These are phyloP conservation scores for Lophotis ruficrista DNA, from an alignment of 2,113 vertebrate species.

Conservation along the genomic window DNA sequence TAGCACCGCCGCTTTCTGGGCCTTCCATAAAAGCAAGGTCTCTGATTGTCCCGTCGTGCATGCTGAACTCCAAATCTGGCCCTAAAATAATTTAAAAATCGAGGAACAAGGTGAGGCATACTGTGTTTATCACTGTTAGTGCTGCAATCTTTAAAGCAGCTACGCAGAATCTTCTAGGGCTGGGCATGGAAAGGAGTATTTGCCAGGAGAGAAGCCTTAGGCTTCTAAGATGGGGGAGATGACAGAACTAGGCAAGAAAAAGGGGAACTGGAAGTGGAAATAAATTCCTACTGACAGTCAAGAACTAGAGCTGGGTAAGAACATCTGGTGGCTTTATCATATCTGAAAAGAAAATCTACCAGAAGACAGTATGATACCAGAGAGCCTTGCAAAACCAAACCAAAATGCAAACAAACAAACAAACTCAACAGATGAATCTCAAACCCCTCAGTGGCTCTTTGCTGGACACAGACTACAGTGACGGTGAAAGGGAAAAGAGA, in stretches of 20 bases:
- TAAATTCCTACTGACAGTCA: neutral
- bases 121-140: neutral
- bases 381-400: neutral
- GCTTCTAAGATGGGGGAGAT: neutral
- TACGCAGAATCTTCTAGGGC: neutral
- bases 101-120: neutral
- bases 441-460: neutral
- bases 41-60: constrained; percentile 98
- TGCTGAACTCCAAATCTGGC: constrained; percentile 94
- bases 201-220: neutral
- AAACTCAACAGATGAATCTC: neutral
- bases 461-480: neutral
- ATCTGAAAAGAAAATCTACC: neutral
- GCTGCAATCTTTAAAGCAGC: neutral
- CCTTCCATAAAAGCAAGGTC: constrained; percentile 99
- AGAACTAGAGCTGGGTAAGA: neutral
- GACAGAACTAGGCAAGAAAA: neutral
- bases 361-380: neutral
- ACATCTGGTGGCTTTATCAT: neutral
- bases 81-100: constrained; percentile 74
- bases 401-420: neutral
- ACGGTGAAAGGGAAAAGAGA: neutral
- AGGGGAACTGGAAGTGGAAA: neutral
- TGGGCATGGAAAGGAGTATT: neutral
- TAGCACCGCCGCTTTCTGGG: constrained; percentile 94